Conservation (phyloP, 2,888 invertebrate genomes). For the Heliconius charithonia region DNA sequence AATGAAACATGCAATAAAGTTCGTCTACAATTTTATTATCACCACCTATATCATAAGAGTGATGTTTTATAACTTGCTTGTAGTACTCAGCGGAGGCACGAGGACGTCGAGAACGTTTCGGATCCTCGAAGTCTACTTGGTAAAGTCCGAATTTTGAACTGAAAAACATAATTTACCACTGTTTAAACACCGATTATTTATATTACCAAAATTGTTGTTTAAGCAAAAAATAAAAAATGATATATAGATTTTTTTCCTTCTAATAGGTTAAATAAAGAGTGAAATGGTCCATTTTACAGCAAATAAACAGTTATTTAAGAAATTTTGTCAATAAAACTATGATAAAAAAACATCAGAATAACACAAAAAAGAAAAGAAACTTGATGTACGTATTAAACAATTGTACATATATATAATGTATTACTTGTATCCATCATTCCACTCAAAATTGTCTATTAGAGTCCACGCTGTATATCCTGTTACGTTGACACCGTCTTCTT, state of each 20-base stretch:
- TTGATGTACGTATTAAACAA: neutral
- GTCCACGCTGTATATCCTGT: constrained; percentile 88
- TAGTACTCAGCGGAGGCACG: constrained; percentile 43
- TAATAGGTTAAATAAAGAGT: too few species aligned
- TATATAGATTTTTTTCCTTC: too few species aligned
- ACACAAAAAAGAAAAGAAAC: neutral
- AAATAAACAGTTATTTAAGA: neutral
- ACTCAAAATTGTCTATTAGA: constrained; percentile 90
- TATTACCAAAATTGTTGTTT: neutral
- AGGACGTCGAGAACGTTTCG: neutral
- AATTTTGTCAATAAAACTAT: neutral
- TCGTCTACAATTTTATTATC: constrained; percentile 11
- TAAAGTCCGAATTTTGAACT: constrained; percentile 14
- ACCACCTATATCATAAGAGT: constrained; percentile 33
- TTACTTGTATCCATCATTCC: constrained; percentile 87
- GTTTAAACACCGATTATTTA: too few species aligned
- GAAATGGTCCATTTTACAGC: too few species aligned
- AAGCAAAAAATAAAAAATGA: neutral
- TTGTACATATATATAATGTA: constrained; percentile 44
- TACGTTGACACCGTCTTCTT: constrained; percentile 81
- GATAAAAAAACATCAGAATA: neutral
- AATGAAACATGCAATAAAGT: constrained; percentile 12
- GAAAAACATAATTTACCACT: neutral
- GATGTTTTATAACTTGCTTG: constrained; percentile 50
- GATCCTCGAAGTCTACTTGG: constrained; percentile 13